A percentile compares a stretch with the other conserved stretches of the same genome.
These are phyloP conservation scores for Alviniconcha marisindica DNA, from an alignment of 1,140 invertebrate genomes.

Conservation along the genomic window DNA sequence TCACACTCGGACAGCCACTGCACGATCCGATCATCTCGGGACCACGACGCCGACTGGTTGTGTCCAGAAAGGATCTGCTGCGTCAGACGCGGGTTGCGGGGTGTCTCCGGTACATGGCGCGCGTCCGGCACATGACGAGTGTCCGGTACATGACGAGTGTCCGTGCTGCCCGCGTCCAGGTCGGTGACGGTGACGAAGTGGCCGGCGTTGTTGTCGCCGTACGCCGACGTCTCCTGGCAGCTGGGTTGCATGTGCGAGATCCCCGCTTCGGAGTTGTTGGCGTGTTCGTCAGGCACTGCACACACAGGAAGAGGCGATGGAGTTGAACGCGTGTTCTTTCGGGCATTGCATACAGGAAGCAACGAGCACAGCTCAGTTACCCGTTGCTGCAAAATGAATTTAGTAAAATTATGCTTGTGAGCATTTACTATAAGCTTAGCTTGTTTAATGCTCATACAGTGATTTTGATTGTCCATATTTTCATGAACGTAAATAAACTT, in stretches of 20 bases:
- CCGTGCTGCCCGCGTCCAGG: slow-evolving; percentile 3
- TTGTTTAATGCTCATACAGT: too few species aligned
- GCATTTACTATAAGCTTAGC: too few species aligned
- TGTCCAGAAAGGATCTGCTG: neutral
- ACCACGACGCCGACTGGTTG: neutral
- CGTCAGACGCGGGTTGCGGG: neutral
- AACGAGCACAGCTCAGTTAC: too few species aligned
- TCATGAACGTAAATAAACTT: too few species aligned
- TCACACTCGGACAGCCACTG: slow-evolving; percentile 20
- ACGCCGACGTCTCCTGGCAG: neutral
- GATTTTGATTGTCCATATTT: too few species aligned
- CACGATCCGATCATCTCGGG: slow-evolving; percentile 14
- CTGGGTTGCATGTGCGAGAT: slow-evolving; percentile 4
- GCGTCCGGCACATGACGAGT: too few species aligned
- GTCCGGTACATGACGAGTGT: neutral
- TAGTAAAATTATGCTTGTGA: too few species aligned
- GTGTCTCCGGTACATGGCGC: neutral
- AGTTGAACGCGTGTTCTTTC: too few species aligned
- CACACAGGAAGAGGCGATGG: too few species aligned
- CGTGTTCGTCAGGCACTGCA: slow-evolving; percentile 16
- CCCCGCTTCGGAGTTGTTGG: neutral
- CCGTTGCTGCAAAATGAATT: too few species aligned
- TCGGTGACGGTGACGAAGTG: slow-evolving; percentile 23
- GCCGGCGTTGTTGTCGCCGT: neutral
- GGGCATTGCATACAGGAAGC: too few species aligned